Evolutionary conservation across 2,888 invertebrate genomes (phyloP).

Genomic region (Ectropis crepuscularia): DNA sequence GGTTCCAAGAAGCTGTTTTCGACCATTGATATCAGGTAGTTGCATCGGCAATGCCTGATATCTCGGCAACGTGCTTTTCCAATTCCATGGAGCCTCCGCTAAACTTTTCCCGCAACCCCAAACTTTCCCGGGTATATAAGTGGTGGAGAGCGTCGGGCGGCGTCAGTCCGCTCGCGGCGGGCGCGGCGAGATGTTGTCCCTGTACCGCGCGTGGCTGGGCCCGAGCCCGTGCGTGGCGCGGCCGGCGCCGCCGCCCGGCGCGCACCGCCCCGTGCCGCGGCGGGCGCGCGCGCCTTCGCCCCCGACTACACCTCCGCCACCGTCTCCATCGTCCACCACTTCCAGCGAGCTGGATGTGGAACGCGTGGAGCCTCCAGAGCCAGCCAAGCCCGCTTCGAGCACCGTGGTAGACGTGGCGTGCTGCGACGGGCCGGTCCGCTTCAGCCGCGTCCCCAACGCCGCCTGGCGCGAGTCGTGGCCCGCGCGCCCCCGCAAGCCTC

Average conservation of each 20-base stretch:
- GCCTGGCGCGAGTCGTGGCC: constrained; percentile 89
- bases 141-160: constrained; percentile 20
- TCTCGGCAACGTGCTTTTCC: too few species aligned
- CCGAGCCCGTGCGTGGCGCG: constrained; percentile 76
- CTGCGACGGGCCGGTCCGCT: constrained; percentile 94
- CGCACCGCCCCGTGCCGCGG: constrained; percentile 75
- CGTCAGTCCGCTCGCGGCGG: constrained; percentile 54
- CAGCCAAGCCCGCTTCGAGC: constrained; percentile 53
- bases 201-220: constrained; percentile 83
- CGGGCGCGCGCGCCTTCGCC: constrained; percentile 70
- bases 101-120: constrained; percentile 17
- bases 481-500: constrained; percentile 92
- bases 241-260: constrained; percentile 78
- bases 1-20: too few species aligned
- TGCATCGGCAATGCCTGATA: too few species aligned
- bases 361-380: constrained; percentile 64
- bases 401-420: constrained; percentile 94
- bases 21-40: too few species aligned
- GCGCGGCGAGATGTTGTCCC: constrained; percentile 72
- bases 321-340: constrained; percentile 71
- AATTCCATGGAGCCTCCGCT: too few species aligned
- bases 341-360: constrained; percentile 79
- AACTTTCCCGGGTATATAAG: constrained; percentile 54
- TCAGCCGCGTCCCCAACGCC: constrained; percentile 93
- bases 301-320: constrained; percentile 62